Evolutionary conservation across 2,797 vertebrate genomes (phyloP).

Genomic region (Pipistrellus pipistrellus): DNA sequence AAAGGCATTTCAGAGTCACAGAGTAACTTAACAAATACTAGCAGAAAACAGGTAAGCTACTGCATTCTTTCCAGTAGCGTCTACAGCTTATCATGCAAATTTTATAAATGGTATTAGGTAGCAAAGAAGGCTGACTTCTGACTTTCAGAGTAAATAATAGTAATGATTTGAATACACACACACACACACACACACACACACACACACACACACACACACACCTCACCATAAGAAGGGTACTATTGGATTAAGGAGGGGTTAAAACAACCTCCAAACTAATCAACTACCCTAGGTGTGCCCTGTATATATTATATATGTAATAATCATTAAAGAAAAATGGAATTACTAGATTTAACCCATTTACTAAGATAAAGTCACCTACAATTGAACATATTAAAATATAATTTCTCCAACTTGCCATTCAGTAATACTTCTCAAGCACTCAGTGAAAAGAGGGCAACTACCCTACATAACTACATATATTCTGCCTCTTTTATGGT

Average conservation of each 20-base stretch:
- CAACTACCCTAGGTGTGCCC: background rate
- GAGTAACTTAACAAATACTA: background rate
- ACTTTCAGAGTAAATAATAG: background rate
- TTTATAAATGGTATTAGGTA: background rate
- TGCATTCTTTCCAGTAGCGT: background rate
- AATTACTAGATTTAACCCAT: constrained; percentile 19
- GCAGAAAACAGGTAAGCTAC: background rate
- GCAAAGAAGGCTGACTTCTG: background rate
- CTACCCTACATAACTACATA: background rate
- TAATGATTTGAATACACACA: background rate
- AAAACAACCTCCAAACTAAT: background rate
- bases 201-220: background rate
- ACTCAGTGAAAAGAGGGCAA: background rate
- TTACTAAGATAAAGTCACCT: constrained; percentile 29
- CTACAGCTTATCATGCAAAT: background rate
- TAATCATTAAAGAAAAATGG: background rate
- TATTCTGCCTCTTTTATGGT: background rate
- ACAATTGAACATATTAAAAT: constrained; percentile 38
- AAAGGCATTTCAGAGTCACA: constrained; percentile 32
- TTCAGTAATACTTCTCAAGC: background rate
- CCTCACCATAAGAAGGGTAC: background rate
- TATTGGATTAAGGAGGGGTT: background rate
- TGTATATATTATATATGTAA: background rate
- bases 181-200: background rate
- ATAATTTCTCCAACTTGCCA: background rate